These are phyloP conservation scores for Lophotriccus pileatus DNA, from an alignment of 2,797 vertebrate genomes.

Conservation along the genomic window DNA sequence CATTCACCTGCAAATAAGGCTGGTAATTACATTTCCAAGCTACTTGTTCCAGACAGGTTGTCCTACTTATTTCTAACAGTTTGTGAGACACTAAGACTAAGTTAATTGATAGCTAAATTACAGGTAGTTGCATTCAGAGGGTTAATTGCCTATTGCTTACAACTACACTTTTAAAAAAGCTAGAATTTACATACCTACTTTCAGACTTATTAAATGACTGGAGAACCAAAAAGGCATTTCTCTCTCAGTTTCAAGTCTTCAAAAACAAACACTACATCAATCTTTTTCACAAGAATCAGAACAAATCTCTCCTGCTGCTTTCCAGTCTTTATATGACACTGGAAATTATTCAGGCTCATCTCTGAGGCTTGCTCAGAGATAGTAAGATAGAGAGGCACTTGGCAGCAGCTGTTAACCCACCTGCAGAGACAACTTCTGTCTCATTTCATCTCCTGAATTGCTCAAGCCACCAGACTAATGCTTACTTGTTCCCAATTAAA, in stretches of 20 bases:
- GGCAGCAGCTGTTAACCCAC: constrained; percentile 74
- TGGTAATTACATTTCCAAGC: constrained; percentile 5
- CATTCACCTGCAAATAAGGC: neutral
- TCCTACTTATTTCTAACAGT: constrained; percentile 50
- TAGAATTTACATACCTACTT: constrained; percentile 17
- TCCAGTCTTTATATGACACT: constrained; percentile 33
- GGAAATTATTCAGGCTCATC: constrained; percentile 45
- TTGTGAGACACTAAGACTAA: constrained; percentile 23
- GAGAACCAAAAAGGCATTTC: neutral
- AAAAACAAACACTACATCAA: neutral
- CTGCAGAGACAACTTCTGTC: constrained; percentile 75
- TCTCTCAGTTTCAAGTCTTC: neutral
- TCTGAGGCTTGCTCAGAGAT: constrained; percentile 31
- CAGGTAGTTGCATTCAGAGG: constrained; percentile 49
- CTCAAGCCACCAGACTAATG: constrained; percentile 66
- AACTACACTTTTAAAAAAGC: neutral
- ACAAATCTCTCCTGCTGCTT: constrained; percentile 45
- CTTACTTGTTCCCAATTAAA: constrained; percentile 75
- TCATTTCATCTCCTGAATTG: constrained; percentile 74
- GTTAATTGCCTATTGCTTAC: constrained; percentile 49
- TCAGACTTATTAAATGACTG: constrained; percentile 5
- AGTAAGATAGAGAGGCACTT: constrained; percentile 51
- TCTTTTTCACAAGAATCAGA: constrained; percentile 45
- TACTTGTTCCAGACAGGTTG: constrained; percentile 34
- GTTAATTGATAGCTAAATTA: constrained; percentile 67